phyloP scores from a whole-genome alignment of 2,797 vertebrate genomes.

The Enoplosus armatus region DNA sequence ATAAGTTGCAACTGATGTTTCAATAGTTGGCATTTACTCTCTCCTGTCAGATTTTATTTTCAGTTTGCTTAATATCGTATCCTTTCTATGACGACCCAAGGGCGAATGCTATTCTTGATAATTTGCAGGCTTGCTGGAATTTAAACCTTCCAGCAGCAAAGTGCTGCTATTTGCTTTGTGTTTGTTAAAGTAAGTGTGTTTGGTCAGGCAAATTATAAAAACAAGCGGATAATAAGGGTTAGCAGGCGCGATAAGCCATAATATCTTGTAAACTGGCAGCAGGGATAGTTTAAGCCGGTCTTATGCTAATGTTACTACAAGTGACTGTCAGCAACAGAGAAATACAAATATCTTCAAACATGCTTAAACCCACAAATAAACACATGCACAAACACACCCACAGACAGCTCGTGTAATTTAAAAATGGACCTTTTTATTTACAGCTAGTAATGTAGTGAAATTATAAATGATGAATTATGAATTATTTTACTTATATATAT shows the following conservation, averaged over 20 bases:
- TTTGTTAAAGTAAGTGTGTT: conserved; percentile 74
- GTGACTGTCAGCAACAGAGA: conserved; percentile 77
- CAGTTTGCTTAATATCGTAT: conserved; percentile 19
- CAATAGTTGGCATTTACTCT: not conserved
- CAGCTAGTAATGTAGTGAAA: not conserved
- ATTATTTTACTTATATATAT: conserved; percentile 20
- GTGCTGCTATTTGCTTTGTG: conserved; percentile 63
- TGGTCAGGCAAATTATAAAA: conserved; percentile 84
- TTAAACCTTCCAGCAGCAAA: conserved; percentile 55
- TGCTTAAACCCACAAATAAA: conserved; percentile 64
- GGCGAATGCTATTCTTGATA: conserved; percentile 50
- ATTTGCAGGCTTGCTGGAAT: conserved; percentile 57
- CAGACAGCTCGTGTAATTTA: conserved; percentile 9
- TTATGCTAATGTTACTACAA: conserved; percentile 84
- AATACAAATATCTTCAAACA: conserved; percentile 74
- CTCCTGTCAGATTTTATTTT: conserved; percentile 30
- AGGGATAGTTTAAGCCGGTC: conserved; percentile 82
- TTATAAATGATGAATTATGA: conserved; percentile 3
- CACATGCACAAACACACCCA: conserved; percentile 24
- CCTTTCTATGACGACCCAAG: conserved; percentile 44
- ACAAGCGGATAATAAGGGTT: conserved; percentile 82
- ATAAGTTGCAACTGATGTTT: not conserved
- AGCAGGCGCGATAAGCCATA: conserved; percentile 86
- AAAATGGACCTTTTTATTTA: conserved; percentile 35
- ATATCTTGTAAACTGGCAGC: conserved; percentile 86